Evolutionary conservation across 2,113 vertebrate species (phyloP).

Genomic region (Podocnemis expansa): DNA sequence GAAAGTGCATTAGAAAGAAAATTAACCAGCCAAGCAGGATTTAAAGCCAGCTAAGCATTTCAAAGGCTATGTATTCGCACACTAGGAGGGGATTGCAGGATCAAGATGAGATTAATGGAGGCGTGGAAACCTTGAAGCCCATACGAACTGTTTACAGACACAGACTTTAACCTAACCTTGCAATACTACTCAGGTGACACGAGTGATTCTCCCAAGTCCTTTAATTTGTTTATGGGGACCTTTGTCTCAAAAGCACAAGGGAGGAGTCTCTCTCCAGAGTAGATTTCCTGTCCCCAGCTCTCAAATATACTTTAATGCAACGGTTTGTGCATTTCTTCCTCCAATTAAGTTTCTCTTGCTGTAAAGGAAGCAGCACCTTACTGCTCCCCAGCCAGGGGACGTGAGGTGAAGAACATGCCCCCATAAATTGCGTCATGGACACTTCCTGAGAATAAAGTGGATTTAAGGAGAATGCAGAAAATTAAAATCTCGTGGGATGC

Average conservation of each 20-base stretch:
- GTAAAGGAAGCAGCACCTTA: background rate
- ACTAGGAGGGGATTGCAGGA: background rate
- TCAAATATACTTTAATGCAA: accelerated
- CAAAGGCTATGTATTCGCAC: background rate
- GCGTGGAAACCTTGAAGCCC: background rate
- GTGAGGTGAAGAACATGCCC: accelerated
- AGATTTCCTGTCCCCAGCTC: background rate
- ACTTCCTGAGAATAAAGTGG: too few species aligned
- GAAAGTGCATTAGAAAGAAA: background rate
- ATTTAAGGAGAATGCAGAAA: background rate
- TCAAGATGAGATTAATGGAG: conserved; percentile 10
- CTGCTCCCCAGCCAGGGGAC: background rate
- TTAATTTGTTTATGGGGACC: accelerated
- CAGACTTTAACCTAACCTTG: background rate
- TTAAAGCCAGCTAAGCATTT: conserved; percentile 48
- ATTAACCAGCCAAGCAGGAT: conserved; percentile 36
- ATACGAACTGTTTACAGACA: background rate
- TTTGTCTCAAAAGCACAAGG: background rate
- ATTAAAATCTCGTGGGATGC: background rate
- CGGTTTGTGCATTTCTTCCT: background rate
- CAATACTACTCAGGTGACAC: background rate
- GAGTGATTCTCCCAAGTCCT: background rate
- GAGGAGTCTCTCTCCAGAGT: background rate
- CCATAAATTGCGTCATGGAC: accelerated
- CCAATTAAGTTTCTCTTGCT: accelerated